A percentile compares a stretch with the other conserved stretches of the same genome.
Evolutionary conservation across 2,797 vertebrate genomes (phyloP).

Genomic region (Anabas testudineus): DNA sequence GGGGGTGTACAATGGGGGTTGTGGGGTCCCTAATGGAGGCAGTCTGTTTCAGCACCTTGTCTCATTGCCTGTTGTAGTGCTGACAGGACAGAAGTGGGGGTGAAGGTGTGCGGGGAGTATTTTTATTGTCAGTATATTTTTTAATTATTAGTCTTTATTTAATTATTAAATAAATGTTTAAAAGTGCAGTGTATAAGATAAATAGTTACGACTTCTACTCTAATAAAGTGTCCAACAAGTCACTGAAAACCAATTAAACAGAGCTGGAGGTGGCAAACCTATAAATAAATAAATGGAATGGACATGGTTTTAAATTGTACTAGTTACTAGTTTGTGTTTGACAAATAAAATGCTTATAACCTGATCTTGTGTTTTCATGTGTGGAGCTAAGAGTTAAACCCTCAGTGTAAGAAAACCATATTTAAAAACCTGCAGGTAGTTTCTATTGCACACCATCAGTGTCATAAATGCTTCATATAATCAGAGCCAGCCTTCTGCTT

Average conservation of each 20-base stretch:
- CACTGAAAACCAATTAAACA: background rate
- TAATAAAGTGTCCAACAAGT: too few species aligned
- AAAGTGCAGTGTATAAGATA: background rate
- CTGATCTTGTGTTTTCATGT: background rate
- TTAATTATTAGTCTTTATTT: background rate
- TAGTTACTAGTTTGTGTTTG: too few species aligned
- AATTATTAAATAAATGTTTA: background rate
- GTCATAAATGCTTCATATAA: background rate
- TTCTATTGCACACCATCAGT: background rate
- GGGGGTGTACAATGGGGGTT: slow-evolving; percentile 28
- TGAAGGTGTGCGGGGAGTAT: too few species aligned
- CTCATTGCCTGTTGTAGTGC: slow-evolving; percentile 75
- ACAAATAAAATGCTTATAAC: too few species aligned
- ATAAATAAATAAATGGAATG: too few species aligned
- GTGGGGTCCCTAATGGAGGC: slow-evolving; percentile 66
- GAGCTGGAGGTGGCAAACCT: too few species aligned
- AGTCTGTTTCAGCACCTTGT: slow-evolving; percentile 83
- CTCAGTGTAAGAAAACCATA: background rate
- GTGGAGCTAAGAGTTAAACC: background rate
- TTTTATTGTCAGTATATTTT: background rate
- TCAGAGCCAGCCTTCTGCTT: slow-evolving; percentile 22
- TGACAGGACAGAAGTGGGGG: slow-evolving; percentile 73
- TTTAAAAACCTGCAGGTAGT: background rate
- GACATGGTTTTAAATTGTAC: too few species aligned
- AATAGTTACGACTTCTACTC: too few species aligned